Conservation (phyloP, 2,888 invertebrate genomes). For the Eurytoma adleriae region DNA sequence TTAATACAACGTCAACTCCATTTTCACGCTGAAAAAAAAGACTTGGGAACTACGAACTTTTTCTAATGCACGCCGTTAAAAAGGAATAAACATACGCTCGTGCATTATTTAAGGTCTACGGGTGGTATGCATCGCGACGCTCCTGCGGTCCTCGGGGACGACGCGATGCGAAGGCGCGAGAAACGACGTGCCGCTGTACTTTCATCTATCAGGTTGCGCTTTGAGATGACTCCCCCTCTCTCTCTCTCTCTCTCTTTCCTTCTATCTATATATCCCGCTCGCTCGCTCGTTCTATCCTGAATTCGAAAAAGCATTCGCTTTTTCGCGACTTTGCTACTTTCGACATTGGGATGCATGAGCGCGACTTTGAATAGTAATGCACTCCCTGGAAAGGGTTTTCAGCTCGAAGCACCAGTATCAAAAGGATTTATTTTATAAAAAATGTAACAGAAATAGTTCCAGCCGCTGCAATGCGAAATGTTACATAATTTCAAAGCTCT, state of each 20-base stretch:
- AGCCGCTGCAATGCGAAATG: no score
- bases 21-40: constrained; percentile 1
- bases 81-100: constrained; percentile 20
- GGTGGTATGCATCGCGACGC: constrained; percentile 59
- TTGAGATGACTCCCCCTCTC: constrained; percentile 60
- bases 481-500: no score
- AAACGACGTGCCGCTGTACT: constrained; percentile 68
- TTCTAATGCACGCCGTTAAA: constrained; percentile 30
- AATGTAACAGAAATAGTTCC: background rate
- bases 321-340: constrained; percentile 27
- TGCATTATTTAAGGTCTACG: constrained; percentile 44
- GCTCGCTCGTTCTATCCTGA: background rate
- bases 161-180: constrained; percentile 67
- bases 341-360: constrained; percentile 42
- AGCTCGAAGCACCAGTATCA: background rate
- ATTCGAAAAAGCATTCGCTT: constrained; percentile 52
- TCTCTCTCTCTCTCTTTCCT: background rate
- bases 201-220: constrained; percentile 73
- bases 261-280: no score
- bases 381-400: constrained; percentile 15
- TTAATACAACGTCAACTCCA: background rate
- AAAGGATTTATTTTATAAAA: background rate
- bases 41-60: background rate
- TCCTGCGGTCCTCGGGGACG: constrained; percentile 65
- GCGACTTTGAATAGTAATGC: constrained; percentile 48